A percentile compares a stretch with the other conserved stretches of the same genome.
phyloP scores from a whole-genome alignment of 2,888 invertebrate species.

The Dasysyrphus albostriatus region DNA sequence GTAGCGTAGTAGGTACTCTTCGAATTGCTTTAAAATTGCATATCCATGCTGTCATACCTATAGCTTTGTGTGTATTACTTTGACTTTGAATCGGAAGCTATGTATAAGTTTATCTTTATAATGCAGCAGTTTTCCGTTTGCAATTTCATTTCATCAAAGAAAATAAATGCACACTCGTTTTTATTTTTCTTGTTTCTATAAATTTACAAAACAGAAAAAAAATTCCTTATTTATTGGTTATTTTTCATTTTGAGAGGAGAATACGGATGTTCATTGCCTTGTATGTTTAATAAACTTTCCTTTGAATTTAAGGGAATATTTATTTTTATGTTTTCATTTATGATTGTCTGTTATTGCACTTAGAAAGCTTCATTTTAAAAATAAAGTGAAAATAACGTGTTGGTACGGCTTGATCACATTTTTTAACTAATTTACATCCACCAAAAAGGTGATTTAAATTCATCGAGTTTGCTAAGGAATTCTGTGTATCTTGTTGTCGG shows the following conservation, averaged over 20 bases:
- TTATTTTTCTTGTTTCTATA: constrained; percentile 28
- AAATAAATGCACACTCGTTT: constrained; percentile 20
- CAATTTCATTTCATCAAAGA: constrained; percentile 15
- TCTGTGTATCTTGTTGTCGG: no score
- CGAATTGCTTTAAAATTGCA: constrained; percentile 13
- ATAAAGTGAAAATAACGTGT: no score
- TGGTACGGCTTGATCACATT: no score
- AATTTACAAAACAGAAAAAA: constrained; percentile 20
- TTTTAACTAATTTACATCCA: no score
- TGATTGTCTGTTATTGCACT: neutral
- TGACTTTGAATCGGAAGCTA: constrained; percentile 8
- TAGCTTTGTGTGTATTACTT: constrained; percentile 20
- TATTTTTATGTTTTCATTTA: neutral
- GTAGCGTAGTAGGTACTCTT: neutral
- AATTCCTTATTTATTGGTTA: constrained; percentile 45
- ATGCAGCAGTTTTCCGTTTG: no score
- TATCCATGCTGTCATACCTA: constrained; percentile 20
- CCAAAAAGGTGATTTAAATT: no score
- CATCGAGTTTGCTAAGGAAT: no score
- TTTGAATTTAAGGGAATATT: neutral
- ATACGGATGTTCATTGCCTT: neutral
- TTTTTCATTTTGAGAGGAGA: constrained; percentile 36
- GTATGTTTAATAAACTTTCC: constrained; percentile 47
- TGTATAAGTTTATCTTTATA: neutral
- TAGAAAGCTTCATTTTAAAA: no score